Conservation (phyloP, 1,140 invertebrate species). For the Aphis gossypii region DNA sequence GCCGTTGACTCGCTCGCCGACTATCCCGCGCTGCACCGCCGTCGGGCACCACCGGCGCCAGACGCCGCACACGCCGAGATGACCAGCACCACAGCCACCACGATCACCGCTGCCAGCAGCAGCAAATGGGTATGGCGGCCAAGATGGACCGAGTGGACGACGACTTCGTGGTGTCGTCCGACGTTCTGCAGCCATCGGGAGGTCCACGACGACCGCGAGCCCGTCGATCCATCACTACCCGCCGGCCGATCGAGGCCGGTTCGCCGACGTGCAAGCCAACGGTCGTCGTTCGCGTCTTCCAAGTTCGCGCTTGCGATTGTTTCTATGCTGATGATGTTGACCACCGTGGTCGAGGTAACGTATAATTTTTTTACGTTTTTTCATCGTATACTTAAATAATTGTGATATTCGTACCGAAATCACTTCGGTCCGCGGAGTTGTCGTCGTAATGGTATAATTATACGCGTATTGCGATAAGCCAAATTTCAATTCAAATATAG, state of each 20-base stretch:
- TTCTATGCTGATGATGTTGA: background rate
- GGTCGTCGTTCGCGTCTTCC: background rate
- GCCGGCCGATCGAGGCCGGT: background rate
- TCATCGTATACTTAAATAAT: background rate
- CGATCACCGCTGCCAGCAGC: background rate
- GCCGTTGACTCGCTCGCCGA: background rate
- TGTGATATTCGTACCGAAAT: background rate
- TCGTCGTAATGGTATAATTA: background rate
- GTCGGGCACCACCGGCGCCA: background rate
- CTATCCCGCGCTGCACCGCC: background rate
- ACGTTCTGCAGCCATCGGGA: background rate
- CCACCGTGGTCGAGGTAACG: background rate
- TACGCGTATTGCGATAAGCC: background rate
- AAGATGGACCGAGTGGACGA: background rate
- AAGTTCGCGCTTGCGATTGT: background rate
- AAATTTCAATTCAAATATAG: background rate
- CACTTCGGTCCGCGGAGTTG: background rate
- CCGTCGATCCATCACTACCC: background rate
- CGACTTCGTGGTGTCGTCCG: background rate
- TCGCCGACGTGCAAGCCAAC: background rate
- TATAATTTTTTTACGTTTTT: background rate
- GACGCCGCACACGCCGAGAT: background rate
- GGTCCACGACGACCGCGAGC: background rate
- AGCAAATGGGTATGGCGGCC: slow-evolving; percentile 52
- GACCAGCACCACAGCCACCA: no score